Base-by-base conservation (phyloP, 2,113 vertebrate species). In the Mormoops blainvillei region DNA sequence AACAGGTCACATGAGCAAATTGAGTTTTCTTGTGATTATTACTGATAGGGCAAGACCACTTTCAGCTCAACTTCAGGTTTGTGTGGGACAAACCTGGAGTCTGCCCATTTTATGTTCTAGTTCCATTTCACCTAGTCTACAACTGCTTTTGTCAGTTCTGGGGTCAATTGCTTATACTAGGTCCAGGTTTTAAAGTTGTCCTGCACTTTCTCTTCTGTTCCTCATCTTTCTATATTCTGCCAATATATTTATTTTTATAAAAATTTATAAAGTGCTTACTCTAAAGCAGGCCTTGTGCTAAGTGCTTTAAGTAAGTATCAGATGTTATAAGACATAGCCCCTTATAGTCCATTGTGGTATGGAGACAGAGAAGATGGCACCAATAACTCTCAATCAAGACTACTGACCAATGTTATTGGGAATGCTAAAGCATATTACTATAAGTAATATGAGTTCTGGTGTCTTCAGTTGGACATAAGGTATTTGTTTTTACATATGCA, bases 71-170 rank as follows among this genome's bases (percentile, higher is more conserved):
- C n/a, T n/a, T n/a, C n/a, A n/a, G n/a, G n/a, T n/a, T n/a, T 73
- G 50, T 56, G 38, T 31, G 84, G 41, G 15, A 16, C 43, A 89
- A 73, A 71, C 38, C 19, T 78, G 2, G 7, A 86, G 26, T n/a
- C 38, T 91, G 9, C 3, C 31, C 7, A 43, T 73, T 86, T 54
- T 91, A 52, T 50, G 45, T 22, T 56, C 16, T 86, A 84, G 91
- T 96, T 50, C 31, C 19, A 73, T 95, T 91, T 94, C 6, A 31
- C 86, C 54, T 88, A 50, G n/a, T 93, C 5, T 89, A 89, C 22
- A 82, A 48, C 20, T 94, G 38, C 14, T 84, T 78, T 92, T 52
- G 19, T 61, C 65, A 61, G 36, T 14, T 85, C 81, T 67, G 18
- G 2, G 76, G 31, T 87, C 54, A 76, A 74, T 45, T 87, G 20